Base-by-base conservation (phyloP, 2,113 vertebrate species). In the Xenotilapia leptura region DNA sequence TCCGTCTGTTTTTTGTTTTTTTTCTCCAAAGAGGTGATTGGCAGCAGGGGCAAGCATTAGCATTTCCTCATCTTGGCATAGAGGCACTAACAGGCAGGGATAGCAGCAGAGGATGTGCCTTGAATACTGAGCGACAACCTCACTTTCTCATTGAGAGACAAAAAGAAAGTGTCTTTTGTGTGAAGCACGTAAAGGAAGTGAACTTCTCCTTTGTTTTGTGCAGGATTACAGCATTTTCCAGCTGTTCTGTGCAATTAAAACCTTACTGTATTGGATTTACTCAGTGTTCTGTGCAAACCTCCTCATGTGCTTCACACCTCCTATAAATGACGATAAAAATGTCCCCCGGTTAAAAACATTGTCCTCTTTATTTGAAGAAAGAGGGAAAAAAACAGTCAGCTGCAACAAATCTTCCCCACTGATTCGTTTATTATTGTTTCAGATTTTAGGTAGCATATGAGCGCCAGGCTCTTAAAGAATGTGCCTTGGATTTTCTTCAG, bases 51-150 rank as follows among this genome's bases (percentile, higher is more conserved):
- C 87, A 79, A 51, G 83, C 93, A 95, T 96, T 96, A 95, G 93
- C 95, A 96, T 96, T 95, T 96, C 83, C 93, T 92, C 93, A 84
- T 93, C 89, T 93, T 93, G 95, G 90, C 93, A 86, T 80, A 80
- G 83, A 95, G 92, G 92, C 77, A 82, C 90, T 93, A 93, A 95
- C 93, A 88, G 91, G 92, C 89, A 90, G 85, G 90, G 82, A 91
- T 90, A 82, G 88, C 85, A 45, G 88, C 60, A 33, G 45, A 56
- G 86, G 84, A 83, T 93, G 91, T 93, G 94, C 33, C 81, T 83
- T 81, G 94, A 95, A 95, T 95, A 87, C 86, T 84, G 87, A 92
- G 56, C 26, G n/a, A 90, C 77, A 81, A 15, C 80, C 83, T 49
- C 86, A 54, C 68, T 81, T 70, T 86, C 70, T 89, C 88, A 49